Conservation (phyloP, 2,113 vertebrate species). For the Emydura subglobosa region DNA sequence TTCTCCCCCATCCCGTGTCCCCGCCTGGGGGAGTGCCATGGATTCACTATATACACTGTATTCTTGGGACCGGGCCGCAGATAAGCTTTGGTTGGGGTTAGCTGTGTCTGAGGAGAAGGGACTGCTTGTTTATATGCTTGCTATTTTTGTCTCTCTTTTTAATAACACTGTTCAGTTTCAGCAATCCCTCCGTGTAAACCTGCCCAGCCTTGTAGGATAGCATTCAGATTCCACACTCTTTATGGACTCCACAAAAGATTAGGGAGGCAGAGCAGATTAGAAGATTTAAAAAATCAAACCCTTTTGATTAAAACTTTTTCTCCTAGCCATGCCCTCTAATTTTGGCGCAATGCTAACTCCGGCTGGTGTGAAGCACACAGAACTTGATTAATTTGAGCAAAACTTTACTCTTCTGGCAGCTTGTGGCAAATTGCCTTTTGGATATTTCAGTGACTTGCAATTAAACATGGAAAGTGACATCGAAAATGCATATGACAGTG, state of each 20-base stretch:
- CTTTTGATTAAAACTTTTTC: not conserved
- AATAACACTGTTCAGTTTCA: not conserved
- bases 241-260: not conserved
- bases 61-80: not conserved
- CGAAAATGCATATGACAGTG: not conserved
- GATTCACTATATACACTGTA: not conserved
- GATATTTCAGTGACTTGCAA: not conserved
- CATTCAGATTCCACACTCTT: accelerated
- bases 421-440: not conserved
- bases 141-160: not conserved
- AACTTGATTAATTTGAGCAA: not conserved
- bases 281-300: not conserved
- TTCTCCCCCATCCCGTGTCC: not conserved
- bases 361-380: not conserved
- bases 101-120: not conserved
- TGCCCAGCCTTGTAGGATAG: accelerated
- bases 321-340: not conserved
- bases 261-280: not conserved
- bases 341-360: not conserved
- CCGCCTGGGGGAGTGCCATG: not conserved
- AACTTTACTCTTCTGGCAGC: not conserved
- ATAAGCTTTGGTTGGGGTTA: not conserved
- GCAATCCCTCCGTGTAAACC: not conserved
- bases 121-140: not conserved
- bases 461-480: not conserved